Evolutionary conservation across 2,797 vertebrate species (phyloP), one percentile per base, ranked within the genome.

Genomic region (Mus minutoides): DNA sequence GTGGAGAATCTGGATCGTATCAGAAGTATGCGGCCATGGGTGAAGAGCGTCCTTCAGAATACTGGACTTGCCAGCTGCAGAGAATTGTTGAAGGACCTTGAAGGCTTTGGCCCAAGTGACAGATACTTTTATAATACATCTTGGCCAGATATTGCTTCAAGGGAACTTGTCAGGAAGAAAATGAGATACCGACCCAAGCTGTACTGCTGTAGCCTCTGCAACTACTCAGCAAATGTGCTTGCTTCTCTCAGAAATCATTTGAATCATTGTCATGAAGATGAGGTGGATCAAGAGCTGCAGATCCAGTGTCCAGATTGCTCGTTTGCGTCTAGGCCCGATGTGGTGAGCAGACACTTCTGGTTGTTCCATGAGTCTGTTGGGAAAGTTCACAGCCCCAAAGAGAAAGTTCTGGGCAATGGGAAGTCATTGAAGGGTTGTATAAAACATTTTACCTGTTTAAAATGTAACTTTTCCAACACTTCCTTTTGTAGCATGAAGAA

Each of bases 401-500:
- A 98, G 95, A 99, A 95, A 87, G 98, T 98, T 96, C 96, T 98
- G 78, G 98, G 98, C 62, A 98, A 98, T 95, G 96, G 98, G 88
- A 98, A 98, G 95, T 94, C 98, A 1, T 97, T 98, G 31, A 97
- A 98, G 69, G 98, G 86, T 56, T 98, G 98, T n/a, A 95, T 98
- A 26, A 97, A 98, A 93, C 98, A 98, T 60, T 99, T 99, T 92
- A 99, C 99, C 0, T 99, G 99, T 98, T 98, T 99, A 52, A 99
- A 98, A 96, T 99, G 99, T 96, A 98, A 98, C 40, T 99, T 99
- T 91, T 99, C 99, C 24, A 99, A 98, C 88, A 99, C 99, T 0
- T 97, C 99, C 8, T 98, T 99, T 97, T 99, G 99, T 93, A 99
- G 98, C 37, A 99, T 99, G 97, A 99, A 99, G 98, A 99, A 99